Evolutionary conservation across 92 coral and sea anemone genomes (phyloP), one percentile per base, ranked within the genome.

Genomic region (Epizoanthus illoricatus): DNA sequence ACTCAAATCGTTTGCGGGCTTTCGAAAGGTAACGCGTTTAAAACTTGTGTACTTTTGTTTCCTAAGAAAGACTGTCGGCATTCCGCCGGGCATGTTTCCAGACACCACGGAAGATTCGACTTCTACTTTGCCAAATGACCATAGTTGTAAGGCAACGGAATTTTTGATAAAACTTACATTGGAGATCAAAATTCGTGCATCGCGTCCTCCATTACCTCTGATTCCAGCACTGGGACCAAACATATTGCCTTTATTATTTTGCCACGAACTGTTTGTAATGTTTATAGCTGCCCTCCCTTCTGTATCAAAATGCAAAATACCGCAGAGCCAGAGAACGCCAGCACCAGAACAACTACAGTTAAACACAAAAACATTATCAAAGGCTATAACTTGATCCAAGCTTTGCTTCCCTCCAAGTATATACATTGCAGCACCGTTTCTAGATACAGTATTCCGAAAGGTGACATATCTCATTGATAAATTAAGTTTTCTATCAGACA

Each of bases 101-200:
- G 43, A 28, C 19, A 74, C 63, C 15, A 39, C 41, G 10, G 80
- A 74, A 17, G 33, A 12, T 55, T 36, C 17, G 19, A 57, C 21
- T 15, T 56, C 49, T 15, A 74, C 80, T 55, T 74, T 74, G 59
- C 80, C 80, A 74, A 74, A 57, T 21, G 65, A 56, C 1, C 7
- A 5, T 28, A 74, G 11, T 23, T 41, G 49, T 23, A 74, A 74
- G 8, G 80, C 80, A 56, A 57, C 20, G 12, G 65, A 56, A 20
- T 58, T 57, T 21, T 57, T 15, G 10, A 28, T 28, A 74, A 74
- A 57, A 6, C 18, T 15, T 28, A 55, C 64, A 52, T 74, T 57
- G 20, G 67, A 74, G 19, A 74, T 19, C 60, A 13, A 40, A 54
- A 74, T 54, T 13, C 40, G 58, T 15, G 67, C 61, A 19, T 74